A percentile compares a stretch with the other conserved stretches of the same genome.
Evolutionary conservation across 2,113 vertebrate genomes (phyloP).

Genomic region (Raja brachyura): DNA sequence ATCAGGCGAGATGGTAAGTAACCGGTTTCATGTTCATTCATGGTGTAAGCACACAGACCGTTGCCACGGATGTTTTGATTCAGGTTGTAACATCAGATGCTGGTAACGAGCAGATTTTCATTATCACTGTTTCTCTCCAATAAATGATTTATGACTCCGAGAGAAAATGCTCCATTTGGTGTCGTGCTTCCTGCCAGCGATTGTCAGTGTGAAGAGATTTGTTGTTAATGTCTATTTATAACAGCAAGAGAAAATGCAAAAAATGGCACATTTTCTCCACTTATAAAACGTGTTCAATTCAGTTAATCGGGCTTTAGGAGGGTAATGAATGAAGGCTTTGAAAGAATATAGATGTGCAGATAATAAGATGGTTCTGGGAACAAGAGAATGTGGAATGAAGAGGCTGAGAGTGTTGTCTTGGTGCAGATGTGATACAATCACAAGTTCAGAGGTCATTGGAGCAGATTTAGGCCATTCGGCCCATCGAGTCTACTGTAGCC

Average conservation of each 20-base stretch:
- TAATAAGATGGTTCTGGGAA: neutral
- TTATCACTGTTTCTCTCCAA: neutral
- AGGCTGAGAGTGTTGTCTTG: neutral
- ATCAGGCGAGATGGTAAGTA: neutral
- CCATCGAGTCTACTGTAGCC: no score
- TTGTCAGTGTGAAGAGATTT: no score
- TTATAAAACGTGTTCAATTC: no score
- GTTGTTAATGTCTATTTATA: no score
- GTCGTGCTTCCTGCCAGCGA: no score
- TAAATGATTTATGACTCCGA: neutral
- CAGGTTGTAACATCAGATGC: neutral
- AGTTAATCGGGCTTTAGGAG: no score
- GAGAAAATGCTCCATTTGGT: neutral
- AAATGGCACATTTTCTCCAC: neutral
- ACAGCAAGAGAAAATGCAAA: no score
- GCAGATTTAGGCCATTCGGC: no score
- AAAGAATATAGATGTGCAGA: no score
- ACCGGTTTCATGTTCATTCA: neutral
- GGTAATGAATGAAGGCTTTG: no score
- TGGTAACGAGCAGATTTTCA: neutral
- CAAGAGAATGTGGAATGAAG: neutral
- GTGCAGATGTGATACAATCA: no score
- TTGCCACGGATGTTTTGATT: neutral
- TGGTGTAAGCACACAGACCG: neutral
- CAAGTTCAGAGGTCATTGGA: no score